phyloP scores from a whole-genome alignment of 1,140 invertebrate genomes.

The Drosophila bocqueti region DNA sequence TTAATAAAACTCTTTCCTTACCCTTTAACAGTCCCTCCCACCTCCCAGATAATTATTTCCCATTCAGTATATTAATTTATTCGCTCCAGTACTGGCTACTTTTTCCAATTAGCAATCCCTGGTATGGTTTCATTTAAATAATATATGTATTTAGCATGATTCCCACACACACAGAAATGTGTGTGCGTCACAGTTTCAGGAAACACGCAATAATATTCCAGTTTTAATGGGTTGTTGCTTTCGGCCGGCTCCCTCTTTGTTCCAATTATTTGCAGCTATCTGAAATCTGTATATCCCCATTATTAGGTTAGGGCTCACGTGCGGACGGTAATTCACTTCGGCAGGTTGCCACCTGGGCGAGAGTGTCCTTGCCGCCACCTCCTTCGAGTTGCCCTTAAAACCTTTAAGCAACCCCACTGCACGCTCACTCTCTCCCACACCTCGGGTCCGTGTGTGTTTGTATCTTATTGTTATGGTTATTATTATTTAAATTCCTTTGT shows the following conservation, averaged over 20 bases:
- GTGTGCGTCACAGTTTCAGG: conserved; percentile 21
- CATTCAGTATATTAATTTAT: conserved; percentile 4
- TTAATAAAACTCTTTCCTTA: too few species aligned
- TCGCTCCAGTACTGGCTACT: not conserved
- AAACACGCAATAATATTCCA: conserved; percentile 37
- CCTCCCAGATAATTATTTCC: not conserved
- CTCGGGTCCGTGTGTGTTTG: conserved; percentile 26
- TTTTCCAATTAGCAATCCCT: not conserved
- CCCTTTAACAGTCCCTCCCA: too few species aligned
- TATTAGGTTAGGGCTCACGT: conserved; percentile 44
- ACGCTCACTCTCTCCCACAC: not conserved
- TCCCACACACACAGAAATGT: not conserved
- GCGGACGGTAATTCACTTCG: conserved; percentile 37
- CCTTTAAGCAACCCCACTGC: not conserved
- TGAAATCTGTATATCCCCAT: conserved; percentile 31
- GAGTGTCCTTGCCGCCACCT: conserved; percentile 3
- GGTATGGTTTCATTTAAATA: not conserved
- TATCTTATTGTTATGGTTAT: conserved; percentile 59
- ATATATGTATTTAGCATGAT: not conserved
- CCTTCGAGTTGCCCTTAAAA: not conserved
- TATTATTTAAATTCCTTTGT: conserved; percentile 67
- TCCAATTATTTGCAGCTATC: conserved; percentile 42
- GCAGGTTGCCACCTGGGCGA: conserved; percentile 33
- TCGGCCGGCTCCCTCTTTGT: conserved; percentile 9
- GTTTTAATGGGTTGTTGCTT: conserved; percentile 56